Evolutionary conservation across 1,140 invertebrate species (phyloP).

Genomic region (Choristoneura fumiferana): DNA sequence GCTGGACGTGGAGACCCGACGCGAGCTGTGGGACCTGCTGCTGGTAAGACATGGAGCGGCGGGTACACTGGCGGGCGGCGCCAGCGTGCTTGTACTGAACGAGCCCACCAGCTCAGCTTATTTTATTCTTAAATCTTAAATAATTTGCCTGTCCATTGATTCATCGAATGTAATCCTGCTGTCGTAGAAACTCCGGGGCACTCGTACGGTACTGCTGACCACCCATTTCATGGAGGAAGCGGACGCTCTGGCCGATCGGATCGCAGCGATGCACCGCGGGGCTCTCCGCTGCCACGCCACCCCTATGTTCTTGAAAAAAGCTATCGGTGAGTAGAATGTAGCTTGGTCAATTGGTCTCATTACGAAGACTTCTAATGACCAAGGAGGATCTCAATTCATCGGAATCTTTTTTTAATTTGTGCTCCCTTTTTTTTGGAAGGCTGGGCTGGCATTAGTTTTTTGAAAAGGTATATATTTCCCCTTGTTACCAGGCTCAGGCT

Average conservation of each 20-base stretch:
- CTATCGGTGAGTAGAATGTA: constrained; percentile 82
- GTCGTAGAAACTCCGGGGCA: constrained; percentile 54
- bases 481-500: constrained; percentile 60
- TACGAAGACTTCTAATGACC: too few species aligned
- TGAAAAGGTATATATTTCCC: too few species aligned
- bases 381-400: too few species aligned
- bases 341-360: too few species aligned
- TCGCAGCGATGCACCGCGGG: constrained; percentile 93
- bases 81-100: too few species aligned
- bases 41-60: constrained; percentile 41
- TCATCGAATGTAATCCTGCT: not conserved
- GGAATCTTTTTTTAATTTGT: too few species aligned
- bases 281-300: constrained; percentile 90
- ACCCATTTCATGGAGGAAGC: constrained; percentile 99
- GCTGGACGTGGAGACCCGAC: too few species aligned
- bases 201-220: constrained; percentile 91
- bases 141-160: constrained; percentile 29
- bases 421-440: too few species aligned
- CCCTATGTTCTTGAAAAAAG: constrained; percentile 92
- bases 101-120: too few species aligned
- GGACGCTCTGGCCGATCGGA: constrained; percentile 94
- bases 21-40: constrained; percentile 93
- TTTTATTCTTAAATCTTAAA: too few species aligned
- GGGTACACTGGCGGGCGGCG: not conserved
- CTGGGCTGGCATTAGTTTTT: too few species aligned